Conservation (phyloP, 1,140 invertebrate species). For the Coelopa frigida region DNA sequence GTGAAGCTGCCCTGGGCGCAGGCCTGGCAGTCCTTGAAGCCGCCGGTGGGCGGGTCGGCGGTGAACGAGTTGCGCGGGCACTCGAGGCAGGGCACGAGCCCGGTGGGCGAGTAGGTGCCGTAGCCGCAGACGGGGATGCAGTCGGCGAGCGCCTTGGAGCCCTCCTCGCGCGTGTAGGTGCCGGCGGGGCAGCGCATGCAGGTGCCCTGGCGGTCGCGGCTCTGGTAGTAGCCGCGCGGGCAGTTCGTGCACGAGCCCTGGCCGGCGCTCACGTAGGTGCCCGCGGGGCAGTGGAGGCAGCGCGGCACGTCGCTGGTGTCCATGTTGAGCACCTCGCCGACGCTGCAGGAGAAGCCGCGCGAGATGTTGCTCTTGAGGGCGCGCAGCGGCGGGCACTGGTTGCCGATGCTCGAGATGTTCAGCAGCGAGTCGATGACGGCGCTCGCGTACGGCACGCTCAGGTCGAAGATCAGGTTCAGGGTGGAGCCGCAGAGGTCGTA, state of each 20-base stretch:
- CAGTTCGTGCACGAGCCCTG: constrained; percentile 85
- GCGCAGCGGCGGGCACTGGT: constrained; percentile 82
- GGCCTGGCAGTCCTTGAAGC: constrained; percentile 88
- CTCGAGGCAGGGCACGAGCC: constrained; percentile 88
- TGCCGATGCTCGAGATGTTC: constrained; percentile 80
- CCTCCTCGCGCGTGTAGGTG: constrained; percentile 87
- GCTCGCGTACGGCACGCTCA: constrained; percentile 86
- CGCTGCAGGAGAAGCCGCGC: constrained; percentile 85
- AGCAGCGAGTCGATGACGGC: constrained; percentile 83
- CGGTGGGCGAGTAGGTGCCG: constrained; percentile 91
- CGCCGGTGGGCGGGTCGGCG: constrained; percentile 76
- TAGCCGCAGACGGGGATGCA: constrained; percentile 92
- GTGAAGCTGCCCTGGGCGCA: constrained; percentile 88
- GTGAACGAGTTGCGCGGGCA: constrained; percentile 91
- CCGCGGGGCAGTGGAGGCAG: constrained; percentile 91
- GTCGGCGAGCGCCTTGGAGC: constrained; percentile 72
- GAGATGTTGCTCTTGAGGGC: constrained; percentile 78
- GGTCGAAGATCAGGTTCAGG: constrained; percentile 85
- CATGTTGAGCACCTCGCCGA: constrained; percentile 89
- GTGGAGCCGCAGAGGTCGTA: constrained; percentile 94
- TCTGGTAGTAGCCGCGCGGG: constrained; percentile 85
- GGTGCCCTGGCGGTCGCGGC: constrained; percentile 77
- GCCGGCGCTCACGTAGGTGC: constrained; percentile 83
- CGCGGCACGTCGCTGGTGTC: constrained; percentile 84
- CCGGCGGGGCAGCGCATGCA: constrained; percentile 84